phyloP scores from a whole-genome alignment of 1,140 invertebrate genomes.

The Ridgeia piscesae region DNA sequence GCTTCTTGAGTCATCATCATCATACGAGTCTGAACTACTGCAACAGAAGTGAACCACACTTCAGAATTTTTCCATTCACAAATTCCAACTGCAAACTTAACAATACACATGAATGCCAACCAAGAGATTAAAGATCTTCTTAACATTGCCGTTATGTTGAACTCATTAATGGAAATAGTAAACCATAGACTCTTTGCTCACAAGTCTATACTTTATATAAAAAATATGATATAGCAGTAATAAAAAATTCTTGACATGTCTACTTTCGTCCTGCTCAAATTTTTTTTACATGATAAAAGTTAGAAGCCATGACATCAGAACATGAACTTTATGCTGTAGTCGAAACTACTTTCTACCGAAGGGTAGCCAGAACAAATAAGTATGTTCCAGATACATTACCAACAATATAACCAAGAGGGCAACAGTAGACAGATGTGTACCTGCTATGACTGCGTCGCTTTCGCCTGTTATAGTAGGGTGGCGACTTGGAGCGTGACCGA shows the following conservation, averaged over 20 bases:
- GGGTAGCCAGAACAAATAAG: background rate
- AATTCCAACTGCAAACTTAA: too few relatives aligned
- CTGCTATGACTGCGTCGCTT: slow-evolving; percentile 22
- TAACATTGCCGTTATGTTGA: background rate
- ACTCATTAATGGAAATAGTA: background rate
- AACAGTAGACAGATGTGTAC: slow-evolving; percentile 6
- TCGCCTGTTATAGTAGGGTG: slow-evolving; percentile 24
- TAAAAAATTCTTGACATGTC: background rate
- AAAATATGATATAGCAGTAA: too few relatives aligned
- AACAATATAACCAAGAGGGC: slow-evolving; percentile 17
- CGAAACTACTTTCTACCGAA: background rate
- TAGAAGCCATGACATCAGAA: background rate
- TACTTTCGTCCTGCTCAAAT: background rate
- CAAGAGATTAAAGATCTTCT: background rate
- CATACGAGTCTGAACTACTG: slow-evolving; percentile 8
- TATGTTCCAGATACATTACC: background rate
- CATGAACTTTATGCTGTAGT: background rate
- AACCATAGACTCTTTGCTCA: background rate
- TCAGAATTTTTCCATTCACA: background rate
- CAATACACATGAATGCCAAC: background rate
- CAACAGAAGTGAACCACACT: background rate
- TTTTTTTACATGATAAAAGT: background rate
- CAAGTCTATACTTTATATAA: too few relatives aligned
- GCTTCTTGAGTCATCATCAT: slow-evolving; percentile 19
- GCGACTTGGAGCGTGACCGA: slow-evolving; percentile 49